Conservation (phyloP, 2,888 invertebrate genomes). For the Drosophila helvetica region DNA sequence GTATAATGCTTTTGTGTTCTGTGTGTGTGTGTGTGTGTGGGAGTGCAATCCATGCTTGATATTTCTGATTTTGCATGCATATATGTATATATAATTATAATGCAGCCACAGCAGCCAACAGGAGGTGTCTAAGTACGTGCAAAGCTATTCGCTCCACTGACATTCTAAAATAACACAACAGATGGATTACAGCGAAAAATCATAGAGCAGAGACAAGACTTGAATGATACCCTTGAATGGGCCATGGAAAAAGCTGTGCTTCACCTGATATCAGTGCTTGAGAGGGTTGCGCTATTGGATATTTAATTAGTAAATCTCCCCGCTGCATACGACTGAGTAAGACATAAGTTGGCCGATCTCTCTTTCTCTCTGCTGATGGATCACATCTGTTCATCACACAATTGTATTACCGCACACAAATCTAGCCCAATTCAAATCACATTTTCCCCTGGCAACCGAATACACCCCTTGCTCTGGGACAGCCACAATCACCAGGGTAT, state of each 20-base stretch:
- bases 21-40: neutral
- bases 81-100: slow-evolving; percentile 66
- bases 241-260: no score
- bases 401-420: no score
- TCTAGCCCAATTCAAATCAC: neutral
- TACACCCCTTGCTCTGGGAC: neutral
- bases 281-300: no score
- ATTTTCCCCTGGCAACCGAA: neutral
- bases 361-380: no score
- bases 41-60: slow-evolving; percentile 53
- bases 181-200: slow-evolving; percentile 8
- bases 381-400: no score
- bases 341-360: no score
- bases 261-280: no score
- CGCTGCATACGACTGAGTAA: no score
- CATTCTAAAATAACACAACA: slow-evolving; percentile 2
- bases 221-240: neutral
- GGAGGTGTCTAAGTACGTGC: slow-evolving; percentile 56
- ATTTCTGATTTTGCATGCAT: slow-evolving; percentile 60
- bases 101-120: slow-evolving; percentile 21
- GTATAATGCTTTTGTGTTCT: slow-evolving; percentile 30
- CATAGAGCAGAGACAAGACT: neutral
- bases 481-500: slow-evolving; percentile 29
- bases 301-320: no score
- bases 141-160: slow-evolving; percentile 7